A percentile compares a stretch with the other conserved stretches of the same genome.
Conservation (phyloP, 2,113 vertebrate genomes). For the Cyphomyrus plagiostoma region DNA sequence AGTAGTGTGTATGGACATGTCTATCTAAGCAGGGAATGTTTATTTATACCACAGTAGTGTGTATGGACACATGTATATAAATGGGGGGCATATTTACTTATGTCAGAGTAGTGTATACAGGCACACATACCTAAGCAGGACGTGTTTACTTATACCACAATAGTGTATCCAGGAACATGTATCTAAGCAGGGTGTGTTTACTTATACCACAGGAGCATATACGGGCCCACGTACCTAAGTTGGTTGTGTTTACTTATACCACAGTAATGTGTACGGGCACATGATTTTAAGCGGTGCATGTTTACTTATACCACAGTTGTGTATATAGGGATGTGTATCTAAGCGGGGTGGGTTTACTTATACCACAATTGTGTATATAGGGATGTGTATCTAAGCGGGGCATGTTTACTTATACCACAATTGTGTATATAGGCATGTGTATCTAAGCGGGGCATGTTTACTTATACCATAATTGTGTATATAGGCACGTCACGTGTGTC, state of each 20-base stretch:
- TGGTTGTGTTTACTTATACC: not conserved
- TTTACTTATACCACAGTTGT: not conserved
- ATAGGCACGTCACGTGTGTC: too few species aligned
- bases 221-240: too few species aligned
- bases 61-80: too few species aligned
- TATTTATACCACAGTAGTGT: not conserved
- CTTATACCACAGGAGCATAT: too few species aligned
- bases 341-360: too few species aligned
- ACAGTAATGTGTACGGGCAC: not conserved
- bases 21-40: not conserved
- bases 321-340: not conserved
- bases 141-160: not conserved
- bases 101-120: not conserved
- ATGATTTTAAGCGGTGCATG: not conserved
- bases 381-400: rapidly evolving
- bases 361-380: not conserved
- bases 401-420: not conserved
- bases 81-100: too few species aligned
- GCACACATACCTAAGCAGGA: not conserved
- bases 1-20: rapidly evolving
- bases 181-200: too few species aligned
- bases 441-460: too few species aligned
- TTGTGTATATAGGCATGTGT: not conserved
- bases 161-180: not conserved
- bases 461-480: not conserved